Evolutionary conservation across 2,113 vertebrate genomes (phyloP), one percentile per base, ranked within the genome.

Genomic region (Eurystomus gularis): DNA sequence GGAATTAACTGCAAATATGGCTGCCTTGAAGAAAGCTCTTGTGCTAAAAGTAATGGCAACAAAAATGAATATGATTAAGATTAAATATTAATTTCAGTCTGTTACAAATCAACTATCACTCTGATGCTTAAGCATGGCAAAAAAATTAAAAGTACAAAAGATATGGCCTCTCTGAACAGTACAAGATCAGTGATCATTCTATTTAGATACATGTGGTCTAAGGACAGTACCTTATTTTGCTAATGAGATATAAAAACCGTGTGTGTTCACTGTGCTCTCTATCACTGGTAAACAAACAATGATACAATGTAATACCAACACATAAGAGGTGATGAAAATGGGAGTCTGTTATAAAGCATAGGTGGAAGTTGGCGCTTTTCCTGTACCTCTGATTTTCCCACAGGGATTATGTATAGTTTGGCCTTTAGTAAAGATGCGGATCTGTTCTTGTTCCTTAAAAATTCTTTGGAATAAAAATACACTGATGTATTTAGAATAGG

Each of bases 361-460:
- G 10, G 13, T 92, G 26, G n/a, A 72, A 96, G 85, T 24, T 26
- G 26, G 2, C 0, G 3, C 39, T 86, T 86, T 73, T 57, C 37
- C 28, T 62, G 25, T 60, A 33, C 37, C 25, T 64, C 52, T 90
- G 75, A 19, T 82, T 92, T 91, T 85, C 39, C 44, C 78, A 85
- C 24, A 57, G 20, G 10, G 57, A 64, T 91, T 76, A 52, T 9
- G 6, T 55, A 31, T 76, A 19, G 5, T 46, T 76, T 79, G n/a
- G 17, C 39, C 48, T 71, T 70, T 66, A 24, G 4, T 60, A 51
- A 72, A 71, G 33, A 76, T 26, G 17, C 5, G 79, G 55, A 82
- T 78, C 48, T 68, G 6, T 44, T 90, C 42, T 24, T 57, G 13
- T 68, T 94, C 85, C 82, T 68, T 85, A 64, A 91, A 93, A 91